Evolutionary conservation across 2,113 vertebrate genomes (phyloP), one percentile per base, ranked within the genome.

Genomic region (Entelurus aequoreus): DNA sequence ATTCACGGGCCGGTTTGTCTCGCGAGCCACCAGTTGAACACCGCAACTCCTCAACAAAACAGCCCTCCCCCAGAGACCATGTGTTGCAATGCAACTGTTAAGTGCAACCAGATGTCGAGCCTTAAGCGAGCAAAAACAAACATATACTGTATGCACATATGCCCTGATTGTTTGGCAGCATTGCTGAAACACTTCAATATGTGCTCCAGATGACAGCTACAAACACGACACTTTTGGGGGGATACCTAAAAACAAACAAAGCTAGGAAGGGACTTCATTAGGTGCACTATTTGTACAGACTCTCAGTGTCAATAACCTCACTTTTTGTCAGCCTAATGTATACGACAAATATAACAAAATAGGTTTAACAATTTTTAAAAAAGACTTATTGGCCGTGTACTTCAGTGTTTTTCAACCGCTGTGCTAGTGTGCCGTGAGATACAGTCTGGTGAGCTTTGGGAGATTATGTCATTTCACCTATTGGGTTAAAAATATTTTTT

Each of bases 101-200:
- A 44, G 54, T 57, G 4, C 2, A 44, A 57, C 11, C 54, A 57
- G 54, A 57, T 57, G 54, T 56, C 19, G 15, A 21, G 54, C 16
- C 9, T 44, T 8, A 11, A 19, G 54, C 9, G 5, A 40, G 38
- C 5, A 40, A 56, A 42, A 42, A 12, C 38, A 55, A 37, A 38
- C 11, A 8, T 42, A 56, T 56, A n/a, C n/a, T n/a, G n/a, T n/a
- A 16, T 42, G 15, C 54, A 0, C 19, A 40, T 37, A 16, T 42
- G 14, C 12, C 12, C 42, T 12, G 10, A 12, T 4, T 46, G 42
- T 46, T 46, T 46, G 4, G 42, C 42, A 46, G 42, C 42, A 4
- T 46, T 11, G 12, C 42, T 46, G 12, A 46, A 11, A 56, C 16
- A 54, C 3, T 3, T 15, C 9, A 46, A 56, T 1, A 1, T 56